Base-by-base conservation (phyloP, 2,113 vertebrate species). In the Embiotoca jacksoni region DNA sequence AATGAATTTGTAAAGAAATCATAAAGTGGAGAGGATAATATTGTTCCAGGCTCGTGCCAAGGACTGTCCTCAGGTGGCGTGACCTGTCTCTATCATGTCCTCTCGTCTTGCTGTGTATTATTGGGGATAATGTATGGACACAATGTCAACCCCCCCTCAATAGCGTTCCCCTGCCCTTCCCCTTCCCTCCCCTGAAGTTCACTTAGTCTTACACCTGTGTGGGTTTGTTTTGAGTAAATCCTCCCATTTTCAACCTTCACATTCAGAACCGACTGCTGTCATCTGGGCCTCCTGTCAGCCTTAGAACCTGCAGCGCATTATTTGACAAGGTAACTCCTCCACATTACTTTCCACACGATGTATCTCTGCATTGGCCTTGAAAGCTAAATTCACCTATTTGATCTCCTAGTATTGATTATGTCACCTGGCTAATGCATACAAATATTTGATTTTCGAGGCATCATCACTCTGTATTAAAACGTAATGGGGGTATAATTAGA, bases 221-320 rank as follows among this genome's bases (percentile, higher is more conserved):
- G 79, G 91, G 82, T 88, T 91, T 93, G 81, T 92, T 90, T 92
- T 92, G 85, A 92, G 92, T 91, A 93, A 92, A 91, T 86, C 88
- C 89, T 93, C 90, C 92, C 89, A 83, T 93, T 92, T 77, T 93
- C 82, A 93, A 92, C 92, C 93, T 94, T 89, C 92, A 94, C 91
- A 94, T 94, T 94, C 94, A 95, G 95, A 95, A 95, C 89, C 95
- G 94, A 61, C 93, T 95, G 93, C 94, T 95, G 94, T 95, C 94
- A 82, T 95, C 94, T 83, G 95, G 93, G 91, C 94, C 95, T 87
- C 94, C 94, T 74, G 92, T 95, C 93, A 95, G 94, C 93, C 91
- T 95, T 92, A 95, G 94, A 94, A 94, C 92, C 94, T 94, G 91
- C 94, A 95, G 94, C 93, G 93, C 93, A 79, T 92, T 95, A 88